Percentiles rank a stretch among this genome's conserved stretches.
Evolutionary conservation across 2,113 vertebrate species (phyloP).

Genomic region (Rutilus rutilus): DNA sequence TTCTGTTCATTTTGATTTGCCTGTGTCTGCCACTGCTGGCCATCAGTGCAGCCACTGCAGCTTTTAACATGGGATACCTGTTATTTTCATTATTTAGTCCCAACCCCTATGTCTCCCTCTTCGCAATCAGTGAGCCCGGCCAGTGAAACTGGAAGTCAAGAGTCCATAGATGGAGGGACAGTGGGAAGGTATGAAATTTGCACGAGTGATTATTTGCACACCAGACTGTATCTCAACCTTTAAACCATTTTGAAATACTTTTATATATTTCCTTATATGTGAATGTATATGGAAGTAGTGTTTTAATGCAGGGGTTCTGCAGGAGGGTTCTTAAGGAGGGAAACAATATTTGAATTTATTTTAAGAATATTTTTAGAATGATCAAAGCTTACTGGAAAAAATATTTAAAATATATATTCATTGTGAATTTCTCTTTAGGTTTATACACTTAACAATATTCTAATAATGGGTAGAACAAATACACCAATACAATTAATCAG

Average conservation of each 20-base stretch:
- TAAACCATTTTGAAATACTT: neutral
- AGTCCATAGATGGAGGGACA: slow-evolving; percentile 85
- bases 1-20: slow-evolving; percentile 66
- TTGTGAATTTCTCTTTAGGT: neutral
- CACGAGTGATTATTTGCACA: neutral
- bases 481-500: neutral
- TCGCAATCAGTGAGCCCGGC: slow-evolving; percentile 91
- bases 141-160: slow-evolving; percentile 92
- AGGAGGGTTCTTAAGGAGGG: neutral
- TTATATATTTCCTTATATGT: neutral
- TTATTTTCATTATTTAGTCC: slow-evolving; percentile 97
- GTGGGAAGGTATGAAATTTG: slow-evolving; percentile 81
- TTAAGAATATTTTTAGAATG: neutral
- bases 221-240: neutral
- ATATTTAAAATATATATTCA: neutral
- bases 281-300: neutral
- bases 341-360: neutral
- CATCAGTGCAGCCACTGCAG: slow-evolving; percentile 87
- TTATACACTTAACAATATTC: neutral
- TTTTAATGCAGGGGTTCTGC: neutral
- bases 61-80: slow-evolving; percentile 92
- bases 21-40: slow-evolving; percentile 78
- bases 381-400: neutral
- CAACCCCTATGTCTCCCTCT: slow-evolving; percentile 90
- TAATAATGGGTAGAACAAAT: neutral